phyloP scores from a whole-genome alignment of 2,888 invertebrate species.

The Neoascia interrupta region DNA sequence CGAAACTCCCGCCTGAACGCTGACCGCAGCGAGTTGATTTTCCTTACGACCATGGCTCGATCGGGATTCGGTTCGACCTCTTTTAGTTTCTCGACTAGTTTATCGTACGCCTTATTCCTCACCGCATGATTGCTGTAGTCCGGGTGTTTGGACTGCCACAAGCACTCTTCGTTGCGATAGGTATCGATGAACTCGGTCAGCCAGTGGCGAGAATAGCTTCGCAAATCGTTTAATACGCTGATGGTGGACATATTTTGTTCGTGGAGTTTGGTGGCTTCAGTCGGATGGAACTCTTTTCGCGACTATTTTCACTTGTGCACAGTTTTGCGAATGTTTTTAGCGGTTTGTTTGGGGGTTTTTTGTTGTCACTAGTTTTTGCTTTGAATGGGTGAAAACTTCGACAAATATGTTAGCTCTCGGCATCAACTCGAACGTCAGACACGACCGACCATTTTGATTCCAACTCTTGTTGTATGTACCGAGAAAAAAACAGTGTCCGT shows the following conservation, averaged over 20 bases:
- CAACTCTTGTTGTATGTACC: conserved; percentile 63
- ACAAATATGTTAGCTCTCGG: conserved; percentile 70
- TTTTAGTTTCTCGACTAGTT: conserved; percentile 77
- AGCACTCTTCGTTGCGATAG: conserved; percentile 77
- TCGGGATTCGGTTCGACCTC: conserved; percentile 79
- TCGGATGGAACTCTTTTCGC: no score
- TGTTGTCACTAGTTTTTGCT: conserved; percentile 15
- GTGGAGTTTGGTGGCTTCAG: neutral
- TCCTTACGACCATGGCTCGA: conserved; percentile 78
- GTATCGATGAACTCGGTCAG: conserved; percentile 78
- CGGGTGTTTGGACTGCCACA: conserved; percentile 78
- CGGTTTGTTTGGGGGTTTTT: conserved; percentile 24
- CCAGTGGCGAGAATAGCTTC: conserved; percentile 79
- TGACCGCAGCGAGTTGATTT: conserved; percentile 78
- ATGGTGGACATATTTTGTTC: conserved; percentile 71
- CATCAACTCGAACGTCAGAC: conserved; percentile 73
- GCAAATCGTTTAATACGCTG: conserved; percentile 75
- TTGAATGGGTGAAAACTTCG: conserved; percentile 43
- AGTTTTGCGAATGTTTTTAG: conserved; percentile 4
- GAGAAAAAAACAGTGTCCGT: conserved; percentile 47
- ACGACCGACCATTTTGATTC: conserved; percentile 72
- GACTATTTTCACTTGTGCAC: conserved; percentile 4
- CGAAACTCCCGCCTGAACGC: conserved; percentile 78
- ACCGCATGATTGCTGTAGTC: conserved; percentile 78
- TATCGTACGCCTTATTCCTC: conserved; percentile 78